These are phyloP conservation scores for Otus sunia DNA, from an alignment of 2,113 vertebrate species.

Conservation along the genomic window DNA sequence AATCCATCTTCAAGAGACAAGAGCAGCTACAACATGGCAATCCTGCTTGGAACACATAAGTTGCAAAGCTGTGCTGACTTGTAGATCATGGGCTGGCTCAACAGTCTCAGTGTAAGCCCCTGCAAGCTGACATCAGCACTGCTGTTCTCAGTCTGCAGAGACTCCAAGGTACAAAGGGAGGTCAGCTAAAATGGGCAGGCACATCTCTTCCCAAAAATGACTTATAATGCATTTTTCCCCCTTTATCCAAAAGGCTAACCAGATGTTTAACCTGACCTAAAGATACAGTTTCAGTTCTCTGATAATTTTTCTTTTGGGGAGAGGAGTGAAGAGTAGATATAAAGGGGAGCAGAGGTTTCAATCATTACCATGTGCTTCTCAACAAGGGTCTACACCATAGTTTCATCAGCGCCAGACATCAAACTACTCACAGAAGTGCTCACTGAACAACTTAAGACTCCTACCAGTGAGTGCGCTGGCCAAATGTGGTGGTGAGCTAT, in stretches of 20 bases:
- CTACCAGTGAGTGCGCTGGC: neutral
- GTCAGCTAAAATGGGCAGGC: neutral
- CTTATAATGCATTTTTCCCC: neutral
- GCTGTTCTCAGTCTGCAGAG: neutral
- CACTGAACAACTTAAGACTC: neutral
- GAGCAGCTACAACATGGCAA: neutral
- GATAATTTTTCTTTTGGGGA: neutral
- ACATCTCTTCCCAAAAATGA: neutral
- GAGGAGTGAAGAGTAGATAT: neutral
- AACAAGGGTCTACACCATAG: neutral
- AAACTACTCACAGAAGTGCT: neutral
- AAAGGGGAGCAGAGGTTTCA: neutral
- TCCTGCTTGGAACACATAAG: neutral
- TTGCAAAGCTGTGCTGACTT: neutral
- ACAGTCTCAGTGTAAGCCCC: neutral
- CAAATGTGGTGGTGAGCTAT: neutral
- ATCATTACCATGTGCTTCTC: neutral
- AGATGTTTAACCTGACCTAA: constrained; percentile 12
- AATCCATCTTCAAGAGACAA: neutral
- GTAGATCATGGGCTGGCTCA: neutral
- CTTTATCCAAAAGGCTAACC: neutral
- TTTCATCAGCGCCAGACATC: neutral
- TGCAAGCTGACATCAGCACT: neutral
- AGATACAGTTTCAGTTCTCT: neutral
- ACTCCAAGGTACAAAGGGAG: neutral